phyloP scores from a whole-genome alignment of 2,797 vertebrate species.

The Poecilia wingei region DNA sequence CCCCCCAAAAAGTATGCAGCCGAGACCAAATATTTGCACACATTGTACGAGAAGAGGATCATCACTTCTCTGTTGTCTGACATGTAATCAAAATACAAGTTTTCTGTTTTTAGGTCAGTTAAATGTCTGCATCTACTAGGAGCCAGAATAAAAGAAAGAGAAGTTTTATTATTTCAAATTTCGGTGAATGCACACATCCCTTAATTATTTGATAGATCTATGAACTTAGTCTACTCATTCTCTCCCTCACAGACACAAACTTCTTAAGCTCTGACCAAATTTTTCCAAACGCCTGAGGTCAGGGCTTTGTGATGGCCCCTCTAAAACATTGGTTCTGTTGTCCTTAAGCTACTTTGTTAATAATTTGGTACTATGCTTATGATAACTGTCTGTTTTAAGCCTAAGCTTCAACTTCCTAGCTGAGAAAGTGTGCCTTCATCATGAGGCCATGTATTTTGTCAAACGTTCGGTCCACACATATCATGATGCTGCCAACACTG shows the following conservation, averaged over 20 bases:
- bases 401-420: not conserved
- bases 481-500: not conserved
- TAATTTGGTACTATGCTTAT: not conserved
- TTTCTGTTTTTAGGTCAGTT: not conserved
- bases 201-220: not conserved
- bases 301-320: not conserved
- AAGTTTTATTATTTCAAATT: not conserved
- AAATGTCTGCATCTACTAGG: not conserved
- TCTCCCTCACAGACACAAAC: not conserved
- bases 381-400: not conserved
- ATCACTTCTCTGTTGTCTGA: not conserved
- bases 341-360: not conserved
- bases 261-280: not conserved
- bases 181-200: not conserved
- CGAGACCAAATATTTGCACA: not conserved
- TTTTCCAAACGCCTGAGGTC: not conserved
- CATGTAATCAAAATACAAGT: not conserved
- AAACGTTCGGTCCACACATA: not conserved
- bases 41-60: not conserved
- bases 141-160: not conserved
- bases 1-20: not conserved
- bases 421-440: not conserved
- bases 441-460: not conserved
- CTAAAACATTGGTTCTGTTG: not conserved
- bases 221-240: not conserved